Evolutionary conservation across 2,888 invertebrate genomes (phyloP), one percentile per base, ranked within the genome.

Genomic region (Acrobasis suavella): DNA sequence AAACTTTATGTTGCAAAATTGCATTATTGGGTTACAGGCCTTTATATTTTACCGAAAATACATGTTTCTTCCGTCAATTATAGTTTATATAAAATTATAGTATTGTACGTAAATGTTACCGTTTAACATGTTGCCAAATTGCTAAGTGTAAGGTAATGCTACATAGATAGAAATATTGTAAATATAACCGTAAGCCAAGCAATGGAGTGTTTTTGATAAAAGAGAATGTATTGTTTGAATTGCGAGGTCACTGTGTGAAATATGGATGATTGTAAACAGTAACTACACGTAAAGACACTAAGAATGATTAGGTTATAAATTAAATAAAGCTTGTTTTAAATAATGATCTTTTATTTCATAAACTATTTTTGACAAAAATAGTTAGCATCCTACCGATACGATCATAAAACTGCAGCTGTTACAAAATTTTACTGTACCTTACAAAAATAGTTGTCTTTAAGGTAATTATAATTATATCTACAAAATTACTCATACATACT

Each of bases 281-380:
- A 81, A 82, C 71, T 76, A 81, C 77, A 80, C 79, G 78, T 85
- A 80, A 83, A 69, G 68, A 80, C 80, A 77, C 73, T 83, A 83
- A 83, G 78, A 77, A 76, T 78, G 79, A 81, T 76, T 91, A 89
- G 86, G 80, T 77, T 83, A 86, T 80, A 72, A 73, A 83, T 71
- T 81, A 81, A 91, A 91, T 91, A 91, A 91, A 91, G 92, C 92
- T 91, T 92, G 92, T 92, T 91, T 91, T 85, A 86, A 90, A 88
- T 65, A 75, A 60, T 5, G 12, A 62, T 75, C 67, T 80, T 81
- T 83, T 73, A 77, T 70, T 82, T 14, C 2, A 14, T 46, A 15
- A 32, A 42, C 16, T 2, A n/a, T 37, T 17, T 49, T 46, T 7
- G 32, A 32, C 32, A 32, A 32, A 22, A 5, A 32, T 5, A 32